These are phyloP conservation scores for Sminthopsis crassicaudata DNA, from an alignment of 2,113 vertebrate species.

Conservation along the genomic window DNA sequence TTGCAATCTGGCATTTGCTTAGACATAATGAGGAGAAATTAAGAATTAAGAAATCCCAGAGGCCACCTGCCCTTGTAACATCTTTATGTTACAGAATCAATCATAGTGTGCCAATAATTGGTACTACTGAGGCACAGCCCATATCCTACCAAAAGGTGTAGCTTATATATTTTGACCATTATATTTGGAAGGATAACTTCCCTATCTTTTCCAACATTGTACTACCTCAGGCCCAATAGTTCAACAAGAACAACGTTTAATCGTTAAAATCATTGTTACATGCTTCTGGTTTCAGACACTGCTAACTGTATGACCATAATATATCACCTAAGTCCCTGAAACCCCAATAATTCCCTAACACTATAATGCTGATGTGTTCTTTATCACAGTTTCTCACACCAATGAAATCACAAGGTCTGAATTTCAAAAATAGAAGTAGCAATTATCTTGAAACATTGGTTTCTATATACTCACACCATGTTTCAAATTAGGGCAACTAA, in stretches of 20 bases:
- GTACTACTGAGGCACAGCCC: not conserved
- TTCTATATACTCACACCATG: not conserved
- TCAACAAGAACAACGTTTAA: not conserved
- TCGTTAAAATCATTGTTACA: not conserved
- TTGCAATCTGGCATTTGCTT: not conserved
- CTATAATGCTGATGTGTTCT: not conserved
- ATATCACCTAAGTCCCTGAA: not conserved
- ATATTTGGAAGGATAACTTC: not conserved
- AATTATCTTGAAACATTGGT: not conserved
- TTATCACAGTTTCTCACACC: not conserved
- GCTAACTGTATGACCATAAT: not conserved
- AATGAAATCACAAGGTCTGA: not conserved
- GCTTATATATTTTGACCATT: not conserved
- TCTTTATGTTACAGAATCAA: slow-evolving; percentile 4
- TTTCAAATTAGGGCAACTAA: not conserved
- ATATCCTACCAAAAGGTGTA: not conserved
- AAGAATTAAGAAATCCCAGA: not conserved
- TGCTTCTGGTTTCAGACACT: not conserved
- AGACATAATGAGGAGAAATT: not conserved
- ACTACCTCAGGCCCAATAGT: not conserved
- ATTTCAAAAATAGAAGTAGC: not conserved
- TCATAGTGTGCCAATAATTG: not conserved
- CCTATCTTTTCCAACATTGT: not conserved
- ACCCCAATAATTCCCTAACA: not conserved
- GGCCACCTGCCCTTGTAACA: not conserved